Evolutionary conservation across 1,140 invertebrate species (phyloP), one percentile per base, ranked within the genome.

Genomic region (Asobara japonica): DNA sequence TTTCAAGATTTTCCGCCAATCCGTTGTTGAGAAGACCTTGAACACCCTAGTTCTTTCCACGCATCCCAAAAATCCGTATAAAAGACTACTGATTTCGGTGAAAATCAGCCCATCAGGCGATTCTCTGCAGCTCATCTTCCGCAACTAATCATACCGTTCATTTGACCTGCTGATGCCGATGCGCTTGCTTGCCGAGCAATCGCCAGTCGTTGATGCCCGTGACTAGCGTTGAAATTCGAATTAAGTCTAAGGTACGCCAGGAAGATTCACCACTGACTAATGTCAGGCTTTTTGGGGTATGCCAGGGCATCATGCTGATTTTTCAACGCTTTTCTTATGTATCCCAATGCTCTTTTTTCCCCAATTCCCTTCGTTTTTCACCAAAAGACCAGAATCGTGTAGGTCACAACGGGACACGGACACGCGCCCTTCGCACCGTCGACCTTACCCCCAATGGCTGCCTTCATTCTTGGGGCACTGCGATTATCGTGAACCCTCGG

Each of bases 221-320:
- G 56, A 69, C 71, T 38, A 73, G 48, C 51, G 30, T 25, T 18
- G 31, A 62, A 30, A 29, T 56, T 56, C 48, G 65, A 64, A 33
- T 61, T 45, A 64, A 73, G 64, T 61, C 56, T 22, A 68, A 51
- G 36, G 22, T 56, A 31, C 22, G 8, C 60, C 65, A 29, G 65
- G 48, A 61, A 65, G 56, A 73, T 73, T 33, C 65, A 68, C 71
- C 71, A 65, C 71, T 73, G 65, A 68, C 65, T 73, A 73, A 73
- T 73, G 71, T 73, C 36, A 31, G 65, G 56, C 29, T 62, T 62
- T 62, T 62, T 62, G 25, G 30, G 60, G 51, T 38, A 62, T 13
- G 69, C 61, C 25, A 33, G 25, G 70, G 62, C 70, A 66, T 48
- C 70, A 72, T 64, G 70, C 70, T 72, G 70, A 36, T 51, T 48